phyloP scores from a whole-genome alignment of 2,888 invertebrate species.

The Ennomos fuscantarius region DNA sequence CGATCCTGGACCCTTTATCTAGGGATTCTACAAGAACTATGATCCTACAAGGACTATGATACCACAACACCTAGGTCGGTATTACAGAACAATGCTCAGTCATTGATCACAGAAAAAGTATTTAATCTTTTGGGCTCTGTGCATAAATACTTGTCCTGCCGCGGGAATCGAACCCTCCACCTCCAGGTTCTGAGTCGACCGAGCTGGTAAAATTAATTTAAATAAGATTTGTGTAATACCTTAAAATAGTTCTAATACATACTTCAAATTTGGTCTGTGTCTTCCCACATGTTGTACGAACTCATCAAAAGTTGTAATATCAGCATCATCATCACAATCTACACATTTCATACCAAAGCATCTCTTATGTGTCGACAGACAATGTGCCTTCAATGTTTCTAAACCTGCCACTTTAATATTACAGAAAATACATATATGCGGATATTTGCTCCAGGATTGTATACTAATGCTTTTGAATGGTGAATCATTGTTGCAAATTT shows the following conservation, averaged over 20 bases:
- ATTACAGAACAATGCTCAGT: too few relatives aligned
- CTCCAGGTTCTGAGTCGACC: too few relatives aligned
- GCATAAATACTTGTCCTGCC: too few relatives aligned
- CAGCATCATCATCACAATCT: conserved; percentile 11
- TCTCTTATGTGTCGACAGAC: conserved; percentile 14
- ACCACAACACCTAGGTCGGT: too few relatives aligned
- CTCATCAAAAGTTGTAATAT: conserved; percentile 6
- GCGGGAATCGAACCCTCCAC: too few relatives aligned
- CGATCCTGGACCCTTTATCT: too few relatives aligned
- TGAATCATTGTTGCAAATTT: neutral
- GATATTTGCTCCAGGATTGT: conserved; percentile 18
- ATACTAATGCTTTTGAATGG: neutral
- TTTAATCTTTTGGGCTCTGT: too few relatives aligned
- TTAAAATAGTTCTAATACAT: conserved; percentile 8
- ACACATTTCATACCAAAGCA: conserved; percentile 25
- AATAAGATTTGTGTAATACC: too few relatives aligned
- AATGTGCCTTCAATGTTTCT: conserved; percentile 11
- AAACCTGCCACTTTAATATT: conserved; percentile 1
- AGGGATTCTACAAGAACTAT: too few relatives aligned
- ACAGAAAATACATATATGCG: conserved; percentile 21
- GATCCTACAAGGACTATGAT: too few relatives aligned
- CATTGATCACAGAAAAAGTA: too few relatives aligned
- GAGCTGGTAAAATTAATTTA: too few relatives aligned
- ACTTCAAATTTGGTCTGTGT: conserved; percentile 27
- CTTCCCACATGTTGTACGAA: conserved; percentile 22